These are phyloP conservation scores for Enteromius viviparus DNA, from an alignment of 2,797 vertebrate species.

Conservation along the genomic window DNA sequence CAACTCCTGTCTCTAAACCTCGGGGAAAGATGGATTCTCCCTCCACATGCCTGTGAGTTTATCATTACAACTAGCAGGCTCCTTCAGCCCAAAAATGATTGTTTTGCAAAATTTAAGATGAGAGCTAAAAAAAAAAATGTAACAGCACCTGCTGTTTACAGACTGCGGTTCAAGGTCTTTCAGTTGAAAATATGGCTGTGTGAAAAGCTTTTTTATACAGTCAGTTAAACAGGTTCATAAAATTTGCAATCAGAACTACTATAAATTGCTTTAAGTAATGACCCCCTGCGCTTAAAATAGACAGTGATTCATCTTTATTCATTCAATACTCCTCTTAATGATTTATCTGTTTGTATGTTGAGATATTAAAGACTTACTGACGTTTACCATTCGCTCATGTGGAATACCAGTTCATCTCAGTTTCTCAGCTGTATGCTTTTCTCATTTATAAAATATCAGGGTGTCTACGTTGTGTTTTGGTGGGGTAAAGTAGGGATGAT, in stretches of 20 bases:
- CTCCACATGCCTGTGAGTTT: background rate
- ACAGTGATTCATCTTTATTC: background rate
- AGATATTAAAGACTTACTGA: background rate
- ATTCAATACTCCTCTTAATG: background rate
- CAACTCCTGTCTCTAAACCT: slow-evolving; percentile 6
- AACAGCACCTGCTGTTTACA: slow-evolving; percentile 4
- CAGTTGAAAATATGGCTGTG: background rate
- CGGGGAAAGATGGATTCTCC: background rate
- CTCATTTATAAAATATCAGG: slow-evolving; percentile 5
- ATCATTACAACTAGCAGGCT: slow-evolving; percentile 10
- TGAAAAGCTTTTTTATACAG: slow-evolving; percentile 22
- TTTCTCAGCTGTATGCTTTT: background rate
- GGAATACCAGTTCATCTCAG: background rate
- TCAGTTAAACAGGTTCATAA: background rate
- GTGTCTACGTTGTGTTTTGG: background rate
- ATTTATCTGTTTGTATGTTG: background rate
- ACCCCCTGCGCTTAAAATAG: background rate
- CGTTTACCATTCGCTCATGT: background rate
- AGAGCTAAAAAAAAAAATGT: background rate
- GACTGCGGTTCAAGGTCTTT: background rate
- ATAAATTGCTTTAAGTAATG: slow-evolving; percentile 21
- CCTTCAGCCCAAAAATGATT: background rate
- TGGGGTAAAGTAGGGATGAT: background rate
- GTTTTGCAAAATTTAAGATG: slow-evolving; percentile 11
- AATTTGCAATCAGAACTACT: background rate